A percentile compares a stretch with the other conserved stretches of the same genome.
Evolutionary conservation across 2,888 invertebrate species (phyloP).

Genomic region (Campoletis raptor): DNA sequence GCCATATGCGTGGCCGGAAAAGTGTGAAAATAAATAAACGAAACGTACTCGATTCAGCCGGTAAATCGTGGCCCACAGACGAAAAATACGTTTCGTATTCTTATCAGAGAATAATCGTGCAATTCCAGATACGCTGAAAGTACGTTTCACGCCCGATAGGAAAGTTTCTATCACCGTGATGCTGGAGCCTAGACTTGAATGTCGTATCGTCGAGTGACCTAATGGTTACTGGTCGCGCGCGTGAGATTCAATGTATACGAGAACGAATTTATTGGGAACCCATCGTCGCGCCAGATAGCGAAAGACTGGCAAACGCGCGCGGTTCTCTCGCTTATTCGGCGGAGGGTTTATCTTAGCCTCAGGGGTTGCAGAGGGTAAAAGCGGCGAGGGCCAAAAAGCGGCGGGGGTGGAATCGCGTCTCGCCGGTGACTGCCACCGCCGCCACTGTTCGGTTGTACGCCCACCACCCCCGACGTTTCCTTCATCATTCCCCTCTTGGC

Average conservation of each 20-base stretch:
- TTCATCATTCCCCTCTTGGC: slow-evolving; percentile 65
- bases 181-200: not conserved
- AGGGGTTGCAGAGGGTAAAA: slow-evolving; percentile 60
- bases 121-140: not conserved
- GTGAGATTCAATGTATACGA: slow-evolving; percentile 16
- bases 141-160: not conserved
- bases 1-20: not conserved
- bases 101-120: slow-evolving; percentile 2
- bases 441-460: slow-evolving; percentile 72
- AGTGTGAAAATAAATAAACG: not conserved
- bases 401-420: slow-evolving; percentile 73
- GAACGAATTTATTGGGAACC: slow-evolving; percentile 53
- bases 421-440: slow-evolving; percentile 80
- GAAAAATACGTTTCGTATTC: not conserved
- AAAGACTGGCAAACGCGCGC: slow-evolving; percentile 63
- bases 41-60: slow-evolving; percentile 15
- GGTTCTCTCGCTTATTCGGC: slow-evolving; percentile 48
- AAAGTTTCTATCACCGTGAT: slow-evolving; percentile 7
- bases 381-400: slow-evolving; percentile 55
- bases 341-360: slow-evolving; percentile 59
- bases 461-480: slow-evolving; percentile 63
- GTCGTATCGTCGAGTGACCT: not conserved
- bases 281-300: slow-evolving; percentile 64
- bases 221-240: slow-evolving; percentile 32
- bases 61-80: not conserved